These are phyloP conservation scores for Pardosa pseudoannulata DNA, from an alignment of 2,888 invertebrate species.

Conservation along the genomic window DNA sequence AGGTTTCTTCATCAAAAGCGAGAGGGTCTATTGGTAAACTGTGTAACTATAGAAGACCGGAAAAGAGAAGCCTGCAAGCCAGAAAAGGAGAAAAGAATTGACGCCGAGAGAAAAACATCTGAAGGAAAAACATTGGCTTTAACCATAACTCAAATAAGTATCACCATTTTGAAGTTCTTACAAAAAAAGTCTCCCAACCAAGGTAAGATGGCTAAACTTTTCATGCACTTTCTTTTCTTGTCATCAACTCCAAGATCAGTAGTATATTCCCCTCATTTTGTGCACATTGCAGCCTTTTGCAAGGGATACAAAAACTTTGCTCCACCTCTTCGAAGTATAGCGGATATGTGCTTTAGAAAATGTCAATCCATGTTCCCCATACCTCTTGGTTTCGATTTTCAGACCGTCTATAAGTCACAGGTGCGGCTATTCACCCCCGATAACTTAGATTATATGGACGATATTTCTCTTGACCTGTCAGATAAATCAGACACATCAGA, in stretches of 20 bases:
- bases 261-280: background rate
- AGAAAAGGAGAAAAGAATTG: no score
- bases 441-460: background rate
- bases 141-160: background rate
- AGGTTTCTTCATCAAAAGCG: no score
- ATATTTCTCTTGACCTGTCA: conserved; percentile 16
- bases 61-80: background rate
- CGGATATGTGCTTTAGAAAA: conserved; percentile 33
- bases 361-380: conserved; percentile 43
- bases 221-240: background rate
- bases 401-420: conserved; percentile 39
- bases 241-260: background rate
- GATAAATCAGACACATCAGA: conserved; percentile 2
- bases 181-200: background rate
- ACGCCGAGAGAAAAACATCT: background rate
- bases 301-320: background rate
- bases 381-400: conserved; percentile 47
- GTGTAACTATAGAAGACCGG: background rate
- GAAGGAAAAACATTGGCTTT: background rate
- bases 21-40: no score
- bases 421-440: conserved; percentile 18
- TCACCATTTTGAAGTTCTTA: background rate
- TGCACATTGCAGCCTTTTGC: background rate
- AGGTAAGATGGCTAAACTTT: background rate
- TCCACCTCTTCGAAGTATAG: background rate